Evolutionary conservation across 2,888 invertebrate genomes (phyloP).

Genomic region (Trissolcus brochymenae): DNA sequence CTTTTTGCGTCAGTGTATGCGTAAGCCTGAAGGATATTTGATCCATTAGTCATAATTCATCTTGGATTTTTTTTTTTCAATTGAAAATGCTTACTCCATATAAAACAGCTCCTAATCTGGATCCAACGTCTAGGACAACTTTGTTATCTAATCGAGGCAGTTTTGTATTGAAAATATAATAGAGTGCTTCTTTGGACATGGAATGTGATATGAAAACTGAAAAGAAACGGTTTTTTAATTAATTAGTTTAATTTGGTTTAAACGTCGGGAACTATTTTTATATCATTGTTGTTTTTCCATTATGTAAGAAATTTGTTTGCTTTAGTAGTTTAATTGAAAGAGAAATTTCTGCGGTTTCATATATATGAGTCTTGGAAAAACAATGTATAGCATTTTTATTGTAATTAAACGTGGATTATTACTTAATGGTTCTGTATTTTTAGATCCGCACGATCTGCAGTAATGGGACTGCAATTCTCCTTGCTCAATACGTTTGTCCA

Average conservation of each 20-base stretch:
- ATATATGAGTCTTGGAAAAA: not conserved
- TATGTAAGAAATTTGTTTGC: too few relatives aligned
- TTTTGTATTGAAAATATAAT: constrained; percentile 81
- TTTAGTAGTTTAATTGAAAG: not conserved
- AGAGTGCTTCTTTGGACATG: constrained; percentile 79
- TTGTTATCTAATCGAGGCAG: constrained; percentile 81
- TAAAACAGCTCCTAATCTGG: constrained; percentile 83
- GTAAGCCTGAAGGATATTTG: constrained; percentile 78
- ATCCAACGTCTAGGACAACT: constrained; percentile 83
- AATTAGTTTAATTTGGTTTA: not conserved
- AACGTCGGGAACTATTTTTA: too few relatives aligned
- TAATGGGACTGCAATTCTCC: constrained; percentile 77
- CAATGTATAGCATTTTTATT: not conserved
- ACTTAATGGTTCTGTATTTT: constrained; percentile 77
- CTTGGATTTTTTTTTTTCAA: not conserved
- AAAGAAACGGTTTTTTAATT: not conserved
- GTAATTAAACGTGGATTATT: constrained; percentile 58
- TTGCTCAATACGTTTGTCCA: constrained; percentile 79
- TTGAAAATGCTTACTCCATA: constrained; percentile 79
- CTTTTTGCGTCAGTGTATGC: constrained; percentile 79
- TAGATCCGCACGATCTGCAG: constrained; percentile 78
- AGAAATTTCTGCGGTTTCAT: not conserved
- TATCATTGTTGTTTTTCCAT: too few relatives aligned
- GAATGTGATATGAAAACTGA: constrained; percentile 82
- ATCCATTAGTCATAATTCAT: not conserved